Percentiles rank a stretch among this genome's conserved stretches.
Conservation (phyloP, 2,888 invertebrate genomes). For the Epicampocera succincta region DNA sequence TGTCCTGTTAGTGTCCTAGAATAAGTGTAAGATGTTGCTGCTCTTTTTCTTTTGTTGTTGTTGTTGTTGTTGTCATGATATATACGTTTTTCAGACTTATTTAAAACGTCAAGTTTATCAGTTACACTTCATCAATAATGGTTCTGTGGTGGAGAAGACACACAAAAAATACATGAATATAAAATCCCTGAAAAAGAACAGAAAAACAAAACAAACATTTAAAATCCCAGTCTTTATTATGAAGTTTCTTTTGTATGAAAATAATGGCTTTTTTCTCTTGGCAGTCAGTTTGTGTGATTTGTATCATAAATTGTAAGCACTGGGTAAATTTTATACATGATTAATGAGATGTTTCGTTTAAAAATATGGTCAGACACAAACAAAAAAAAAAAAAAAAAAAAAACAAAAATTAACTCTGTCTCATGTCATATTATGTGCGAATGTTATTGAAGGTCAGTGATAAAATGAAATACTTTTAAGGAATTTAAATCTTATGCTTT, state of each 20-base stretch:
- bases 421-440: not conserved
- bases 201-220: slow-evolving; percentile 10
- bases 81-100: not conserved
- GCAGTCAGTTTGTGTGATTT: slow-evolving; percentile 26
- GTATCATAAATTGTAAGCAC: slow-evolving; percentile 37
- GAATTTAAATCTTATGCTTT: too few species aligned
- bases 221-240: not conserved
- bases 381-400: too few species aligned
- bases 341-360: slow-evolving; percentile 40
- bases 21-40: not conserved
- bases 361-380: too few species aligned
- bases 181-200: not conserved
- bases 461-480: not conserved
- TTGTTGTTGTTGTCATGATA: too few species aligned
- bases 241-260: not conserved
- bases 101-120: slow-evolving; percentile 54
- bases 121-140: slow-evolving; percentile 43
- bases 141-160: slow-evolving; percentile 8
- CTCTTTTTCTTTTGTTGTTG: too few species aligned
- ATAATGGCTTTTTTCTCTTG: not conserved
- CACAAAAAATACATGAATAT: not conserved
- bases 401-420: not conserved
- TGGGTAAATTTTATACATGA: slow-evolving; percentile 42
- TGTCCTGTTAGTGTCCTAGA: slow-evolving; percentile 7
- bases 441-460: not conserved